These are phyloP conservation scores for Ia io DNA, from an alignment of 2,113 vertebrate genomes.

Conservation along the genomic window DNA sequence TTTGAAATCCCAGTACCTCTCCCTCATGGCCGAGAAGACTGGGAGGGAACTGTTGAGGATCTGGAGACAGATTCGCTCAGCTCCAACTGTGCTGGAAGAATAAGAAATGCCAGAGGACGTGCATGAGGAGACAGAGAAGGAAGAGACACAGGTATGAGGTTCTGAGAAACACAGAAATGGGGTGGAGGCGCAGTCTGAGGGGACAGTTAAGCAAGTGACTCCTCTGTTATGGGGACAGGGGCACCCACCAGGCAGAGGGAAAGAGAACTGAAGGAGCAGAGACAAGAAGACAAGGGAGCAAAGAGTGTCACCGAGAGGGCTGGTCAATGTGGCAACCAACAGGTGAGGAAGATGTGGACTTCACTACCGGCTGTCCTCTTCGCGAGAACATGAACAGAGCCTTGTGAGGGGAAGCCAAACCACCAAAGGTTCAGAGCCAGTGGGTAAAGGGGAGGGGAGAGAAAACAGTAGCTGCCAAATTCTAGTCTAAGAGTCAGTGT, in stretches of 20 bases:
- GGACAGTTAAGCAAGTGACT: background rate
- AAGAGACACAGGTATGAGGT: background rate
- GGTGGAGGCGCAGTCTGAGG: background rate
- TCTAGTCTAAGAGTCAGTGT: background rate
- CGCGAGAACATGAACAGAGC: background rate
- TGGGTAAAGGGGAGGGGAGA: background rate
- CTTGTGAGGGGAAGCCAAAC: background rate
- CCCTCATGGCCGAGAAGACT: background rate
- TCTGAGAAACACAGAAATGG: background rate
- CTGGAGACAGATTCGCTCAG: background rate
- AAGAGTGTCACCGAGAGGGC: background rate
- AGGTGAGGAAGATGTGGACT: background rate
- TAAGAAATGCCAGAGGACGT: background rate
- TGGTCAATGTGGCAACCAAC: rapidly evolving
- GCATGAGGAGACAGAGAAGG: background rate
- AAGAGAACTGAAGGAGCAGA: background rate
- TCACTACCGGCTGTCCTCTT: no score
- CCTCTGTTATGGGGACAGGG: no score
- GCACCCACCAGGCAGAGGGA: background rate
- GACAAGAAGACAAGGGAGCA: background rate
- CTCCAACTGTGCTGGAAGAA: background rate
- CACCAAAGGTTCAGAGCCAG: background rate
- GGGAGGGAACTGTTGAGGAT: background rate
- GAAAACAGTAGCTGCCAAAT: background rate
- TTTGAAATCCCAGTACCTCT: background rate